Evolutionary conservation across 2,797 vertebrate genomes (phyloP), one percentile per base, ranked within the genome.

Genomic region (Gila robusta): DNA sequence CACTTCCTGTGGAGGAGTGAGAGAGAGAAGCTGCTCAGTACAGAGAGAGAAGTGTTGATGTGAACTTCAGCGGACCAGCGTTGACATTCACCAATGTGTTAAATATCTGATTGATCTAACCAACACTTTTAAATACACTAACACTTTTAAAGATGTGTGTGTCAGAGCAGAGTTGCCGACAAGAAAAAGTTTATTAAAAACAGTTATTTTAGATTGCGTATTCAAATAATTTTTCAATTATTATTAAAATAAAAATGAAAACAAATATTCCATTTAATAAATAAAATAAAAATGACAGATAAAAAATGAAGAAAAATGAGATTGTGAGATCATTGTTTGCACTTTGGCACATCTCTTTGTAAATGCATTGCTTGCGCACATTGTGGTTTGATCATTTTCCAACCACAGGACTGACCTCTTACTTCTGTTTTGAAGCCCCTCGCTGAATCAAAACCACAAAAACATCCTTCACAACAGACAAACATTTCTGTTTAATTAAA

Each of bases 341-440:
- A 35, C 39, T 12, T 47, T 1, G 6, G 41, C 28, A 19, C 21
- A 2, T 10, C 4, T n/a, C 6, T 79, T 64, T 66, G n/a, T 47
- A 6, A 39, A 32, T 80, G 41, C 59, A 49, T 80, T 66, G 41
- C 62, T 80, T 47, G 59, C 14, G 1, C 41, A n/a, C 19, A 52
- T 76, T 64, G 72, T 74, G 71, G 82, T 76, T 67, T 52, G 72
- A 37, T 32, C 1, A 49, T 67, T 80, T 83, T 83, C 82, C 82
- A 83, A 23, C 82, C 82, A 77, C 72, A 76, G 8, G 32, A 66
- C 59, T 83, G 82, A 83, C 82, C 82, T 47, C 26, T 74, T n/a
- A 28, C 19, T 64, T 83, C 47, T 44, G 19, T 83, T 83, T 52
- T 83, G 54, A 77, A 47, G 62, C 41, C 54, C 72, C 44, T 62